Base-by-base conservation (phyloP, 2,797 vertebrate species). In the Melanogrammus aeglefinus region DNA sequence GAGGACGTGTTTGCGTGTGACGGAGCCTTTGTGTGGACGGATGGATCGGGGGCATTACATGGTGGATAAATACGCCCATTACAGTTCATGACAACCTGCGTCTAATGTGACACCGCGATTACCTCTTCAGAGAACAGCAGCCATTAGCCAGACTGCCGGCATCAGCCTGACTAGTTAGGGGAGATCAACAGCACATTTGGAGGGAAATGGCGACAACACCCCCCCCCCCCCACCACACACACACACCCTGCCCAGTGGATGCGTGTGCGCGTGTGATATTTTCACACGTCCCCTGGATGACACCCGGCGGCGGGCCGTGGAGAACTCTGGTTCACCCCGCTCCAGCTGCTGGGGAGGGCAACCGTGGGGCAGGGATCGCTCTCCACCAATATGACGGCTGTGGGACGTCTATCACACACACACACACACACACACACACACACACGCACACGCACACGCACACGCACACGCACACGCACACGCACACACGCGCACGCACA, bases 321-420 rank as follows among this genome's bases (percentile, higher is more conserved):
- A 86, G 94, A 94, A 91, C 91, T 92, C 88, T 90, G 80, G 78
- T 86, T 93, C 86, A 93, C 92, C 91, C 91, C 86, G 7, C 82
- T 91, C 88, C 91, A 94, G 92, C 92, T 94, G 92, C 91, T 93
- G 85, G 51, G 81, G 82, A 91, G 93, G 93, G 93, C 91, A 92
- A 91, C 78, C 4, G 6, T 14, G 39, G 92, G 91, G 90, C 90
- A 90, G 86, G 77, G 82, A 88, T 90, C 81, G 90, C 90, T 90
- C 87, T 89, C 80, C 80, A 80, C 87, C 86, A 90, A 91, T 91
- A 88, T 87, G 87, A 91, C 77, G 83, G 84, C 80, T 84, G 86
- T 88, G 80, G 83, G 89, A 82, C 83, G 87, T 82, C 78, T 79
- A 74, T 78, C 35, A 36, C 35, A 6, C 35, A 36, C 5, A 36